Base-by-base conservation (phyloP, 37 sponge, comb jelly and placozoan species). In the Oopsacas minuta region DNA sequence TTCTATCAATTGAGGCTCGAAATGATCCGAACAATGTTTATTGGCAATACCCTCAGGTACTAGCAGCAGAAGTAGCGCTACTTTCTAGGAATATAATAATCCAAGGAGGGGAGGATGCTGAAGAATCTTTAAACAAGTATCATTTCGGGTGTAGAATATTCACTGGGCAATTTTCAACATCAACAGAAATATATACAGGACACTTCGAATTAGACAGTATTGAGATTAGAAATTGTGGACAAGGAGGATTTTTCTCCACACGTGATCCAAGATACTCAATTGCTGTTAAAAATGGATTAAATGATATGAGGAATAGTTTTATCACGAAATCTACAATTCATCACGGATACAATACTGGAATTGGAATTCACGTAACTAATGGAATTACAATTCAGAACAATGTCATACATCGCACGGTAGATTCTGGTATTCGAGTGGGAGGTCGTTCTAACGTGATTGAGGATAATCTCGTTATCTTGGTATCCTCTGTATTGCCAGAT, bases 281-380 rank as follows among this genome's bases (percentile, higher is more conserved):
- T 12, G 92, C 88, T 20, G 90, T 91, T 81, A 81, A 81, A 46
- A 82, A 85, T 86, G 82, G 42, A 12, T 38, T 17, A 39, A 82
- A 87, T 25, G 53, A 1, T 1, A 83, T 87, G 0, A 52, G 1
- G 23, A 88, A 88, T 0, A 88, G 86, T 35, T 92, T 85, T 39
- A 83, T 92, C 53, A 38, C 86, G 23, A 5, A 61, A 8, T 87
- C 87, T 61, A 88, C 94, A 5, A 86, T 94, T 28, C 94, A 91
- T 61, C 90, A 90, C 86, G 92, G 92, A 17, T 94, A 91, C 86
- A 94, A 92, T 38, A 92, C 90, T 53, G 94, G 87, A 17, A 87
- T 94, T 39, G 94, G 94, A 25, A 85, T 91, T 8, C 91, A 89
- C 85, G 30, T 53, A 7, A 89, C 91, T 3, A 87, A 91, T 52